Evolutionary conservation across 2,113 vertebrate genomes (phyloP), one percentile per base, ranked within the genome.

Genomic region (Jacana jacana): DNA sequence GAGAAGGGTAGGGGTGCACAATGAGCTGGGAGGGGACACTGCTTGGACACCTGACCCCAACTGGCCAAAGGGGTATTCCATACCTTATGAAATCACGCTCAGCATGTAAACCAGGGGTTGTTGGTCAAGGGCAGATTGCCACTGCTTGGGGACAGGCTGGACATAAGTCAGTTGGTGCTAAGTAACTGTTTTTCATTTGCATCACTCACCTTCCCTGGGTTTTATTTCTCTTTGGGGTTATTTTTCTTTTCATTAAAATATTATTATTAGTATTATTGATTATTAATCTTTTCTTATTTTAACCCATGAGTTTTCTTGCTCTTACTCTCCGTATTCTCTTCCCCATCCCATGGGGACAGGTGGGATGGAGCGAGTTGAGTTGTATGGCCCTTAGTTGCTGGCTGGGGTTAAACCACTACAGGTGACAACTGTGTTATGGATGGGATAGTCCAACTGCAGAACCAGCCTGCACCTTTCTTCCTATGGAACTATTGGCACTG

Each of bases 401-500:
- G 27, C 61, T 64, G 17, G 37, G 61, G 12, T 64, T 40, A 40
- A 64, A 64, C 37, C 27, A 40, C 3, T 9, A 64, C 37, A 40
- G 54, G 31, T 1, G 2, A 35, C 27, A 37, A 16, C 23, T 6
- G 12, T 0, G 0, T 46, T 66, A 28, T 30, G 2, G 4, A 22
- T 9, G 7, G 0, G 3, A 24, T 25, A 57, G 4, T 4, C 42
- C 17, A 63, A 28, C 42, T 46, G 55, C 40, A 55, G 58, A 83
- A 55, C 39, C 64, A 63, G 13, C 24, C 39, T 60, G 51, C 44
- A 44, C 11, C 68, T 12, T 64, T 24, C 58, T 18, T 51, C 54
- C 58, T 8, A 2, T 2, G 40, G 35, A 83, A 91, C 70, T 16
- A 66, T 13, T 8, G 22, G 7, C 37, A 49, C 39, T 57, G 49